A percentile compares a stretch with the other conserved stretches of the same genome.
Evolutionary conservation across 2,797 vertebrate genomes (phyloP).

Genomic region (Simalia tracyae): DNA sequence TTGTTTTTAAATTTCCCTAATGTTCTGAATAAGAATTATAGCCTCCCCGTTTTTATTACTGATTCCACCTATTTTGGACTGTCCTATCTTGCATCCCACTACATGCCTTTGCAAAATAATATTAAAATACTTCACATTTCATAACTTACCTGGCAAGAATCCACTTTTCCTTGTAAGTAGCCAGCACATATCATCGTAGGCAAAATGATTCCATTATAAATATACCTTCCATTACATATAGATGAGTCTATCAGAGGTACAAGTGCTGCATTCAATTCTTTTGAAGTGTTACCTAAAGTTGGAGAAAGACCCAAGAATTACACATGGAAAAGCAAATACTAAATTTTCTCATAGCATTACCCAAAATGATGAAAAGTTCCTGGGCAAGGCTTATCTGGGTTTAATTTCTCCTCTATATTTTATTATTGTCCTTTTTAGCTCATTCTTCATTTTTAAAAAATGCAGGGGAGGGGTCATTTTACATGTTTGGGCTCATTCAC

Average conservation of each 20-base stretch:
- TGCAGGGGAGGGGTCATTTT: neutral
- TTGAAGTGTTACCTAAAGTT: slow-evolving; percentile 71
- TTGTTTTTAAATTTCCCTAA: neutral
- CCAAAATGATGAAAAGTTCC: neutral
- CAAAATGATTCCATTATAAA: slow-evolving; percentile 76
- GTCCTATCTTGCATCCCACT: neutral
- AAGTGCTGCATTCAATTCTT: slow-evolving; percentile 59
- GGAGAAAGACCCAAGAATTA: neutral
- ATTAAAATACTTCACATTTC: neutral
- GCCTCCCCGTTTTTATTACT: neutral
- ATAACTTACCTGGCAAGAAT: slow-evolving; percentile 86
- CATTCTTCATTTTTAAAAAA: neutral
- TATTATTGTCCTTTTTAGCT: neutral
- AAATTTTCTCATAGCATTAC: neutral
- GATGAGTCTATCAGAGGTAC: slow-evolving; percentile 72
- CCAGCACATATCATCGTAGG: slow-evolving; percentile 88
- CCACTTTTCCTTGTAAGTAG: slow-evolving; percentile 77
- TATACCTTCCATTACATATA: slow-evolving; percentile 69
- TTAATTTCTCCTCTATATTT: neutral
- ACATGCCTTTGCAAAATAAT: accelerated
- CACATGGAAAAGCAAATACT: neutral
- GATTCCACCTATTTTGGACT: neutral
- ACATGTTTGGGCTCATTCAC: neutral
- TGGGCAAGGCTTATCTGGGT: neutral
- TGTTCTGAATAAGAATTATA: neutral